Percentiles rank a stretch among this genome's conserved stretches.
Evolutionary conservation across 1,140 invertebrate genomes (phyloP).

Genomic region (Drosophila equinoxialis): DNA sequence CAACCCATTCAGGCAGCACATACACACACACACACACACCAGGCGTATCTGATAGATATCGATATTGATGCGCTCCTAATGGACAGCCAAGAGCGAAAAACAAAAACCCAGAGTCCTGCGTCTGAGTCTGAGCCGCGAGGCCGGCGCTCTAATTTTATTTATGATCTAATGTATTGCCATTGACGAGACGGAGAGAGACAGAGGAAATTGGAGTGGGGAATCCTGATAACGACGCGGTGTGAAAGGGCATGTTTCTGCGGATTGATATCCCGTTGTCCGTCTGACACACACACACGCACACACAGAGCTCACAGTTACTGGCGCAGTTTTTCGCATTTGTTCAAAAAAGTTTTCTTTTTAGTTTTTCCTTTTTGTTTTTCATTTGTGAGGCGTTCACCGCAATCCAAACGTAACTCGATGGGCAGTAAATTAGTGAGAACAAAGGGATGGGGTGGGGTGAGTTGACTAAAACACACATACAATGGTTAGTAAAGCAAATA

Average conservation of each 20-base stretch:
- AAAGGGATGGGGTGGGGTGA: too few species aligned
- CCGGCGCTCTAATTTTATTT: conserved; percentile 77
- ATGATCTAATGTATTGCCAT: conserved; percentile 73
- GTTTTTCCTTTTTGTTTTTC: conserved; percentile 15
- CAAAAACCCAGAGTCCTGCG: neutral
- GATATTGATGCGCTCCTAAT: conserved; percentile 70
- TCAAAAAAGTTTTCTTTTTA: conserved; percentile 25
- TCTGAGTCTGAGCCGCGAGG: conserved; percentile 3
- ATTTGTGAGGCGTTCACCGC: conserved; percentile 15
- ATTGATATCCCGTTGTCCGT: conserved; percentile 78
- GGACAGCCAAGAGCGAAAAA: conserved; percentile 41
- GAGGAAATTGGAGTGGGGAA: neutral
- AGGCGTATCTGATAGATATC: conserved; percentile 69
- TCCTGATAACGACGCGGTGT: conserved; percentile 65
- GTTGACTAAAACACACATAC: neutral
- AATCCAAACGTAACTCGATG: conserved; percentile 16
- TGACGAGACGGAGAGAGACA: conserved; percentile 27
- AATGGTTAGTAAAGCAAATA: too few species aligned
- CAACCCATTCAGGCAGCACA: conserved; percentile 54
- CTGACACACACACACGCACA: conserved; percentile 29
- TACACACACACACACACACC: conserved; percentile 43
- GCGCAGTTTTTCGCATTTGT: neutral
- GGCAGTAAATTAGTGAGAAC: neutral
- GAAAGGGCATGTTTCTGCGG: conserved; percentile 79
- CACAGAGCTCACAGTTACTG: conserved; percentile 11